A percentile compares a stretch with the other conserved stretches of the same genome.
Evolutionary conservation across 2,797 vertebrate species (phyloP).

Genomic region (Hirundo rustica): DNA sequence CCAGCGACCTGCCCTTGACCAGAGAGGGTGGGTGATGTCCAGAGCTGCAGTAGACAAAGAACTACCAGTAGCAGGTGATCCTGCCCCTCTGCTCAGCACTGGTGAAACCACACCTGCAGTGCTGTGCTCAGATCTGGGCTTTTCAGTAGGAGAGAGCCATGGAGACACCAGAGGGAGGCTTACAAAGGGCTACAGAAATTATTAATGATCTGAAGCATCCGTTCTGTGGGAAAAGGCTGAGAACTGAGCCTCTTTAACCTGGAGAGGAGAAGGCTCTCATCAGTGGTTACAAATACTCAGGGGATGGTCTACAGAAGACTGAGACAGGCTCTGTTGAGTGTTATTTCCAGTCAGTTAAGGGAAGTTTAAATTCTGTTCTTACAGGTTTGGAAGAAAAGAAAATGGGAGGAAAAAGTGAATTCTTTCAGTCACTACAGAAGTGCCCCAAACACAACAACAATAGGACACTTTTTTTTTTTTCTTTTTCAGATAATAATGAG

Average conservation of each 20-base stretch:
- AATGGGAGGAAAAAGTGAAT: fast-evolving
- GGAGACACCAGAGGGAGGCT: background rate
- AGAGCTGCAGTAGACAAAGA: background rate
- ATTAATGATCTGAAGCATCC: background rate
- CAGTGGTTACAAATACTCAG: background rate
- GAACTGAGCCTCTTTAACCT: background rate
- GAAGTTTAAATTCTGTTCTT: background rate
- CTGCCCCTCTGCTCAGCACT: background rate
- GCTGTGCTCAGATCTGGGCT: background rate
- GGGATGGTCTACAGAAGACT: background rate
- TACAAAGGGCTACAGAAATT: background rate
- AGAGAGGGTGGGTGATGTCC: background rate
- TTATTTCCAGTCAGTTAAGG: background rate
- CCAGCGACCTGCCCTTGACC: background rate
- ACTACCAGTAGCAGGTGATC: background rate
- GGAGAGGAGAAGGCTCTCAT: background rate
- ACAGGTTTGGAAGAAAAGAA: background rate
- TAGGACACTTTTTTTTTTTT: background rate
- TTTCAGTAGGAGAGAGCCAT: background rate
- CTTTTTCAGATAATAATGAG: background rate
- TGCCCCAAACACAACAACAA: background rate
- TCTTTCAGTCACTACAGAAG: background rate
- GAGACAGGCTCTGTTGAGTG: background rate
- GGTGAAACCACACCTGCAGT: background rate
- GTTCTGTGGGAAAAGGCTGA: background rate